These are phyloP conservation scores for Rhinogobius similis DNA, from an alignment of 2,113 vertebrate species.

Conservation along the genomic window DNA sequence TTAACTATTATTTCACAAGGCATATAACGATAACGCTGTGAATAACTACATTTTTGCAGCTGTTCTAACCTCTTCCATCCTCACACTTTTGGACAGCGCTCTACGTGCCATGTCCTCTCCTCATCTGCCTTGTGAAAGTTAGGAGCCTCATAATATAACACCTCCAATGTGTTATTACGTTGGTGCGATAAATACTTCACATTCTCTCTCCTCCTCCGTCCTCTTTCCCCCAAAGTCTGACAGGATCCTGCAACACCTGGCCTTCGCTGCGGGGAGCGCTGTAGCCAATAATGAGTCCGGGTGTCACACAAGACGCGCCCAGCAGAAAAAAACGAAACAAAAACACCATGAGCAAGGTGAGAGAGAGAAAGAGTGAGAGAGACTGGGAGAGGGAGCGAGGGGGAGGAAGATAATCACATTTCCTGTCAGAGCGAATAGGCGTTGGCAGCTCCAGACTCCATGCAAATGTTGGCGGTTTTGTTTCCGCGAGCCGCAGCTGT, in stretches of 20 bases:
- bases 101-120: neutral
- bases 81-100: slow-evolving; percentile 29
- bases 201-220: slow-evolving; percentile 26
- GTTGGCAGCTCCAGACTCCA: slow-evolving; percentile 41
- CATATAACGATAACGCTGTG: no score
- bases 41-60: no score
- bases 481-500: slow-evolving; percentile 56
- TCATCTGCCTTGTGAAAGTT: slow-evolving; percentile 31
- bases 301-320: slow-evolving; percentile 50
- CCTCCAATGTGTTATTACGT: slow-evolving; percentile 35
- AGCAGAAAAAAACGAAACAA: slow-evolving; percentile 16
- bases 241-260: slow-evolving; percentile 58
- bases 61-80: slow-evolving; percentile 19
- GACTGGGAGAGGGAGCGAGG: neutral
- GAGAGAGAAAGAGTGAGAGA: neutral
- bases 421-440: slow-evolving; percentile 55
- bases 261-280: slow-evolving; percentile 47
- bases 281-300: slow-evolving; percentile 63
- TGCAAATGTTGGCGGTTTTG: slow-evolving; percentile 60
- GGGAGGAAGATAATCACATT: slow-evolving; percentile 57
- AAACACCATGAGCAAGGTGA: slow-evolving; percentile 18
- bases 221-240: slow-evolving; percentile 11
- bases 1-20: no score
- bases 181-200: slow-evolving; percentile 47
- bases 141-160: slow-evolving; percentile 34